Evolutionary conservation across 2,888 invertebrate genomes (phyloP), one percentile per base, ranked within the genome.

Genomic region (Apeira syringaria): DNA sequence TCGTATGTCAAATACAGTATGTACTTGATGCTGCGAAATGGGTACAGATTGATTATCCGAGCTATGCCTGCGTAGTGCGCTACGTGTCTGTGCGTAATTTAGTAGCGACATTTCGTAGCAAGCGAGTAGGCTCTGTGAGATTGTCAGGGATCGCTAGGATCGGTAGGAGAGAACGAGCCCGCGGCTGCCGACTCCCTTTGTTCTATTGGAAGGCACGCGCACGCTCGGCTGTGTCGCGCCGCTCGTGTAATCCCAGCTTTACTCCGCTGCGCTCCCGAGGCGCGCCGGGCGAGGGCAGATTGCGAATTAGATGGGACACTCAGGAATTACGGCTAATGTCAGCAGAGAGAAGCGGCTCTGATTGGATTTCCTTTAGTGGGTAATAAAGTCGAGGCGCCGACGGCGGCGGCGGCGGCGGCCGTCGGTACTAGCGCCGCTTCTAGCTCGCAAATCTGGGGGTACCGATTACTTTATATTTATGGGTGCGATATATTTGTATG

Each of bases 291-390:
- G 28, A 7, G 6, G 11, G 11, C 28, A 6, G 29, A 8, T 17
- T 13, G 22, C 12, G n/a, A 28, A 39, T 35, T 22, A 40, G 43
- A 44, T 43, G 50, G 50, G 33, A 35, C 46, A 34, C 43, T 47
- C 34, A 43, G 41, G 43, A 43, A 29, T 50, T 34, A 43, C 39
- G 46, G 35, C 24, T 41, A 45, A 42, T 34, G 34, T 44, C 30
- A n/a, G 25, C 40, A 36, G 25, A 24, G 25, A 25, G 25, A 10
- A 26, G 41, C 34, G 12, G 33, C 41, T 47, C 40, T 50, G 40
- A 47, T 50, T 50, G 41, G 33, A 41, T 41, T 40, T 10, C 33
- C 40, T 40, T 7, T 33, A 33, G 40, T 33, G 15, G 18, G 40
- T 11, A 15, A 40, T 40, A 40, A 40, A 34, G 33, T 34, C 12